Conservation (phyloP, 2,113 vertebrate genomes). For the Istiophorus platypterus region DNA sequence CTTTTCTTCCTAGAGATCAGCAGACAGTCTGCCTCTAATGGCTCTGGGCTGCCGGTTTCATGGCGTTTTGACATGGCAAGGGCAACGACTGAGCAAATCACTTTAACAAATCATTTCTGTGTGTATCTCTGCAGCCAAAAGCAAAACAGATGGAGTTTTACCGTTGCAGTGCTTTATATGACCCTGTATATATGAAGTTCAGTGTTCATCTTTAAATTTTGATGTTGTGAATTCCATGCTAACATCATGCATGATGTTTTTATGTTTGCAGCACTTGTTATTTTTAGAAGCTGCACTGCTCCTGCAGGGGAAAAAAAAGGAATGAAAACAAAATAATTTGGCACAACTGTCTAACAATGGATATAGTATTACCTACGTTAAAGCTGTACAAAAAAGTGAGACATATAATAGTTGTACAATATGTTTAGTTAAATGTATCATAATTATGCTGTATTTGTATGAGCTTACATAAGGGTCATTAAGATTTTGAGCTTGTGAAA, state of each 20-base stretch:
- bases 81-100: slow-evolving; percentile 23
- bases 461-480: not conserved
- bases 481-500: not conserved
- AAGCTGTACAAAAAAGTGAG: not conserved
- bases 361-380: slow-evolving; percentile 3
- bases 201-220: slow-evolving; percentile 23
- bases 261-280: slow-evolving; percentile 26
- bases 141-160: slow-evolving; percentile 25
- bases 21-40: slow-evolving; percentile 58
- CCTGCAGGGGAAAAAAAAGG: not conserved
- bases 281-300: slow-evolving; percentile 48
- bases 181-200: slow-evolving; percentile 1
- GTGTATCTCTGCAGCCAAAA: slow-evolving; percentile 29
- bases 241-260: slow-evolving; percentile 19
- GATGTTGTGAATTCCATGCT: slow-evolving; percentile 25
- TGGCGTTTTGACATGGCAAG: slow-evolving; percentile 24
- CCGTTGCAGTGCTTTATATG: slow-evolving; percentile 1
- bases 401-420: not conserved
- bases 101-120: slow-evolving; percentile 37
- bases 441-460: slow-evolving; percentile 2
- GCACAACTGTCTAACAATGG: slow-evolving; percentile 1
- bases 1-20: slow-evolving; percentile 63
- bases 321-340: not conserved
- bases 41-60: slow-evolving; percentile 40
- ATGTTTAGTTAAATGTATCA: not conserved